These are phyloP conservation scores for Miichthys miiuy DNA, from an alignment of 2,797 vertebrate species.

Conservation along the genomic window DNA sequence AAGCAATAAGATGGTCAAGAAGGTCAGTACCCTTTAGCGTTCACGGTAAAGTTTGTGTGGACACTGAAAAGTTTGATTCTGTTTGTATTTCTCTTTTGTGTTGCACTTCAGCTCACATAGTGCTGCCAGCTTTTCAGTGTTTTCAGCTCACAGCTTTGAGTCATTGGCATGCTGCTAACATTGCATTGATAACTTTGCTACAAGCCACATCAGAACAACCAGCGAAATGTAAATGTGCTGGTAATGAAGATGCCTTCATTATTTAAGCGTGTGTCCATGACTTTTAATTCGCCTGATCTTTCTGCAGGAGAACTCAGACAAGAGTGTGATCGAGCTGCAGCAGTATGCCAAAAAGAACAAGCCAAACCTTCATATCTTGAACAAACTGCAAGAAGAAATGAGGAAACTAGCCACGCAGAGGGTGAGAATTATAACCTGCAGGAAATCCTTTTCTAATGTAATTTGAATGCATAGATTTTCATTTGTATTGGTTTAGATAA, in stretches of 20 bases:
- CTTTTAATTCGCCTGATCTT: not conserved
- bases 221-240: not conserved
- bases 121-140: not conserved
- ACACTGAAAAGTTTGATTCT: not conserved
- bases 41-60: not conserved
- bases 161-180: not conserved
- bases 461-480: not conserved
- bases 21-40: conserved; percentile 81
- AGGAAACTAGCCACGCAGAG: conserved; percentile 94
- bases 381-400: conserved; percentile 99
- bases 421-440: conserved; percentile 79
- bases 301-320: conserved; percentile 94
- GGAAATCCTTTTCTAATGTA: not conserved
- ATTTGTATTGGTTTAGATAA: not conserved
- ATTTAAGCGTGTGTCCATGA: not conserved
- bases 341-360: conserved; percentile 99
- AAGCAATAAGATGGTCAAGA: conserved; percentile 98
- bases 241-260: not conserved
- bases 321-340: conserved; percentile 98
- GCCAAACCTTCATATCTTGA: conserved; percentile 98
- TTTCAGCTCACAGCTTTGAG: not conserved
- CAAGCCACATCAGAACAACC: not conserved
- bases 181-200: not conserved
- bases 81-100: not conserved
- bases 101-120: not conserved